phyloP scores from a whole-genome alignment of 1,140 invertebrate species.

The Saccostrea echinata region DNA sequence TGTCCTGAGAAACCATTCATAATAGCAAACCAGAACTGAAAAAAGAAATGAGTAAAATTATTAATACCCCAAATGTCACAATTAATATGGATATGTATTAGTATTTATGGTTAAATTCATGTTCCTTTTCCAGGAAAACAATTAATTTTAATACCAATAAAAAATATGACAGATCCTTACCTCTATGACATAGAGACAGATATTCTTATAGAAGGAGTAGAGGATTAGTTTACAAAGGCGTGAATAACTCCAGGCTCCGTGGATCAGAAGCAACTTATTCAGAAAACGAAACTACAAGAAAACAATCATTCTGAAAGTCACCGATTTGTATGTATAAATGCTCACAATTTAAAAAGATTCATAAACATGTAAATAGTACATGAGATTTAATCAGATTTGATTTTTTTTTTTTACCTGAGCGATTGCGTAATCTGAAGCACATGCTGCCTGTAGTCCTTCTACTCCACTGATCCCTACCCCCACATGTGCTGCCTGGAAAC shows the following conservation, averaged over 20 bases:
- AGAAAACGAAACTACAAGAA: constrained; percentile 88
- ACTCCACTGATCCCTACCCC: constrained; percentile 99
- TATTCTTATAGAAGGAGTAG: constrained; percentile 99
- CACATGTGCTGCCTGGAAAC: constrained; percentile 83
- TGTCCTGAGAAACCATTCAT: constrained; percentile 99
- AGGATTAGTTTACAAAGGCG: constrained; percentile 98
- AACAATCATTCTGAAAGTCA: too few relatives aligned
- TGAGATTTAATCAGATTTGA: too few relatives aligned
- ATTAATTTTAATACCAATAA: too few relatives aligned
- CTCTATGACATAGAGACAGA: constrained; percentile 99
- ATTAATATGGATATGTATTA: too few relatives aligned
- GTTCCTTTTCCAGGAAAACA: too few relatives aligned
- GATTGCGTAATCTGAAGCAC: constrained; percentile 98
- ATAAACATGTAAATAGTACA: too few relatives aligned
- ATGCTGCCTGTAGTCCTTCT: constrained; percentile 98
- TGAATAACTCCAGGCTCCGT: constrained; percentile 99
- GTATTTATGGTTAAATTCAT: too few relatives aligned
- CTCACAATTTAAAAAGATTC: too few relatives aligned
- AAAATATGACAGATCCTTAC: constrained; percentile 65
- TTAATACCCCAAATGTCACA: background rate
- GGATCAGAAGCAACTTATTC: constrained; percentile 91
- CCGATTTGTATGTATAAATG: too few relatives aligned
- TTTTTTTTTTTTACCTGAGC: constrained; percentile 83
- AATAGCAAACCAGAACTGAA: constrained; percentile 96
- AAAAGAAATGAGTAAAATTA: constrained; percentile 24